These are phyloP conservation scores for Smittia aterrima DNA, from an alignment of 2,888 invertebrate species.

Conservation along the genomic window DNA sequence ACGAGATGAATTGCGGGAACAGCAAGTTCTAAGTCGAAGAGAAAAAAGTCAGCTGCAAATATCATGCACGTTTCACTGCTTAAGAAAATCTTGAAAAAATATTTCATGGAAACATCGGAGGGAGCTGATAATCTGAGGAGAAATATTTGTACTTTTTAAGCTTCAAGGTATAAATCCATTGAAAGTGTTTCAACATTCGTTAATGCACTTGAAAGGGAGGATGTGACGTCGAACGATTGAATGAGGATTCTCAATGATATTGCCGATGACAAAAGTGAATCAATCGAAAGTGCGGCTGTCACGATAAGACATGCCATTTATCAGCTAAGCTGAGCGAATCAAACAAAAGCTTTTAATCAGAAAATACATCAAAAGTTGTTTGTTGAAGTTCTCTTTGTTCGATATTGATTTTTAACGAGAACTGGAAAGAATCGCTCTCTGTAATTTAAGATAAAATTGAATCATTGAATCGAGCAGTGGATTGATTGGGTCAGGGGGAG, in stretches of 20 bases:
- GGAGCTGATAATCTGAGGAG: neutral
- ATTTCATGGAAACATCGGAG: neutral
- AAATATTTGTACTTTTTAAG: constrained; percentile 30
- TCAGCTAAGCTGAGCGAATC: neutral
- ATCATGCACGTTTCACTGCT: neutral
- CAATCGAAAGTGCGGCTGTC: neutral
- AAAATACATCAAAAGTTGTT: neutral
- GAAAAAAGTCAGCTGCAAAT: constrained; percentile 24
- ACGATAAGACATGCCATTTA: constrained; percentile 4
- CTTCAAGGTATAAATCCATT: neutral
- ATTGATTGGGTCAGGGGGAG: too few relatives aligned
- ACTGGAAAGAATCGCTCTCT: too few relatives aligned
- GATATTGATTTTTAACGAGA: too few relatives aligned
- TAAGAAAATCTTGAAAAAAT: constrained; percentile 10
- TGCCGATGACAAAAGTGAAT: neutral
- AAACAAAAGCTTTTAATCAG: neutral
- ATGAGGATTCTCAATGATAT: neutral
- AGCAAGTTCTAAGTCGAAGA: neutral
- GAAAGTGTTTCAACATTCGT: constrained; percentile 24
- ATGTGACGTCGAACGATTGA: neutral
- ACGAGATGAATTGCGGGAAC: neutral
- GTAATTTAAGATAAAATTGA: too few relatives aligned
- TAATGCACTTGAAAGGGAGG: neutral
- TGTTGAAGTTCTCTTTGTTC: neutral
- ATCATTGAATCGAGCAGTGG: too few relatives aligned